phyloP scores from a whole-genome alignment of 37 sponge, comb jelly and placozoan species.

The Halichondria panicea region DNA sequence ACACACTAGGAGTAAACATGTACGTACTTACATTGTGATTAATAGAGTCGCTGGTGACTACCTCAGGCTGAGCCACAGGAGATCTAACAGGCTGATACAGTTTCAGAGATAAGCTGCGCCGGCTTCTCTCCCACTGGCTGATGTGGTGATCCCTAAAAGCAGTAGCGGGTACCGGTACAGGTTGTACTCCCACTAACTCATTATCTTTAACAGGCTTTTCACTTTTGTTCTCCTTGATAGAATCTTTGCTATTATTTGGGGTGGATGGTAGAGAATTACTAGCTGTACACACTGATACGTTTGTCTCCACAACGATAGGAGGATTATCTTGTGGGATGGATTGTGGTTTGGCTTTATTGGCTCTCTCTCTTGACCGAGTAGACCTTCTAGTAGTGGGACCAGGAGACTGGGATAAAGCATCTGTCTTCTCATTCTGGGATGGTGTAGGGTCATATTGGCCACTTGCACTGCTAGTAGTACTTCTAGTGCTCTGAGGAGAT shows the following conservation, averaged over 20 bases:
- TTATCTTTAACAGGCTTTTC: background rate
- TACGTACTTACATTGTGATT: conserved; percentile 32
- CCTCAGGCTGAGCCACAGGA: conserved; percentile 7
- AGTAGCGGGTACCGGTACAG: background rate
- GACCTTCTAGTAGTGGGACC: conserved; percentile 14
- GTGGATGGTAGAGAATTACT: too few relatives aligned
- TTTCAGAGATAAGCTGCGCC: background rate
- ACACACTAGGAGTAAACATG: background rate
- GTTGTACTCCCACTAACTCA: background rate
- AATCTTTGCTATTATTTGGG: conserved; percentile 8
- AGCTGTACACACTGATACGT: too few relatives aligned
- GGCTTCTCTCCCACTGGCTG: conserved; percentile 37
- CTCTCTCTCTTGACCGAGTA: conserved; percentile 29
- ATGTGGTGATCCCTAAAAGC: background rate
- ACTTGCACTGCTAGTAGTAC: background rate
- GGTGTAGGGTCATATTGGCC: background rate
- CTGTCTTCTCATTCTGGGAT: background rate
- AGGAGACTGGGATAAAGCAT: background rate
- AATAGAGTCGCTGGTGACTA: conserved; percentile 41
- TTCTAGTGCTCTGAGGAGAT: background rate
- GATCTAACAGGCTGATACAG: conserved; percentile 29
- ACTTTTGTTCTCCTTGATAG: background rate
- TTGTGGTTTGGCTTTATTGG: conserved; percentile 17
- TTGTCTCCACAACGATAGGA: too few relatives aligned
- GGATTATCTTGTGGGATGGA: too few relatives aligned